Conservation (phyloP, 2,113 vertebrate species). For the Melanostigma gelatinosum region DNA sequence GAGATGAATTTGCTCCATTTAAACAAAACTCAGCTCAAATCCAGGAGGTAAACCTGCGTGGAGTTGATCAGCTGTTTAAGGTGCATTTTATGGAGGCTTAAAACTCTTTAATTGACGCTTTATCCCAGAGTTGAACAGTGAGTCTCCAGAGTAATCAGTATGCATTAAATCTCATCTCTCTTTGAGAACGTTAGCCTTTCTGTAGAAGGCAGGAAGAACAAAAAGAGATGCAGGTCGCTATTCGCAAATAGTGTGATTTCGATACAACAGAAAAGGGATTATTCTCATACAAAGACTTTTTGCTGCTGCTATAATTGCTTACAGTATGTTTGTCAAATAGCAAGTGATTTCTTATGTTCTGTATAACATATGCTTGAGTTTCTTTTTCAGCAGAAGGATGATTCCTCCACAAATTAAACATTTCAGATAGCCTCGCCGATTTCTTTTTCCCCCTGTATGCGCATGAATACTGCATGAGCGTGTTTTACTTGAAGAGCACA, state of each 20-base stretch:
- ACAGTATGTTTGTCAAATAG: constrained; percentile 57
- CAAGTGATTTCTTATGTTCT: constrained; percentile 52
- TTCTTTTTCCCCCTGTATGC: constrained; percentile 66
- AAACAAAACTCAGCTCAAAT: constrained; percentile 73
- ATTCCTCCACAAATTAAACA: constrained; percentile 77
- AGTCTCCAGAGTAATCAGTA: constrained; percentile 85
- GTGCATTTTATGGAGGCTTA: constrained; percentile 81
- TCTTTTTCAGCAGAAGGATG: constrained; percentile 48
- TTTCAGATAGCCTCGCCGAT: constrained; percentile 73
- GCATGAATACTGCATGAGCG: constrained; percentile 82
- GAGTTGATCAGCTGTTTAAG: constrained; percentile 78
- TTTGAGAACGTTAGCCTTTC: constrained; percentile 79
- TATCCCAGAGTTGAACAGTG: constrained; percentile 71
- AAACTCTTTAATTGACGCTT: constrained; percentile 80
- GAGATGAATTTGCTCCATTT: constrained; percentile 77
- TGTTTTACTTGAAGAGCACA: constrained; percentile 77
- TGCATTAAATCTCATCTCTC: constrained; percentile 83
- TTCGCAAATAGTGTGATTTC: constrained; percentile 64
- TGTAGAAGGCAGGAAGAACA: constrained; percentile 67
- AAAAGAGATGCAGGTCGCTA: constrained; percentile 60
- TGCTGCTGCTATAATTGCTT: constrained; percentile 44
- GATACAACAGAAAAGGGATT: constrained; percentile 48
- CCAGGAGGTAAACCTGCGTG: constrained; percentile 53
- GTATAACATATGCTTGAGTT: constrained; percentile 65
- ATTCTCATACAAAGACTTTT: constrained; percentile 48